These are phyloP conservation scores for Apoderus coryli DNA, from an alignment of 2,888 invertebrate genomes.

Conservation along the genomic window DNA sequence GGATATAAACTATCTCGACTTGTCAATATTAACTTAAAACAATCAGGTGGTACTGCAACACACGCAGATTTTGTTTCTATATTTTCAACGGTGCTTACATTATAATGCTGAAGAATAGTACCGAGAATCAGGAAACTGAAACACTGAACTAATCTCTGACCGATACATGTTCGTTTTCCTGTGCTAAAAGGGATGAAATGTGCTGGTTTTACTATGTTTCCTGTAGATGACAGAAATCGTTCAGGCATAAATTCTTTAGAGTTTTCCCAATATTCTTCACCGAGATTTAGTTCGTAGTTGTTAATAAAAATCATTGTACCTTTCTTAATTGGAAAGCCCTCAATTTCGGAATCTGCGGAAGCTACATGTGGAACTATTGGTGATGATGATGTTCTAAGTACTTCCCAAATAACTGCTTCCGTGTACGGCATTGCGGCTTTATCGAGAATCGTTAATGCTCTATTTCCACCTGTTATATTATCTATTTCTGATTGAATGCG, in stretches of 20 bases:
- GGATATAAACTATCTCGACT: conserved; percentile 30
- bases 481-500: conserved; percentile 59
- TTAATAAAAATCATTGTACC: conserved; percentile 75
- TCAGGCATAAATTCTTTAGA: conserved; percentile 61
- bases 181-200: conserved; percentile 77
- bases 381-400: conserved; percentile 64
- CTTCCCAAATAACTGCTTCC: conserved; percentile 68
- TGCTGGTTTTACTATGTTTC: conserved; percentile 40
- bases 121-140: conserved; percentile 62
- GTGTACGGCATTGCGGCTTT: conserved; percentile 59
- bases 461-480: conserved; percentile 36
- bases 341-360: conserved; percentile 56
- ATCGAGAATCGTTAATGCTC: conserved; percentile 49
- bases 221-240: conserved; percentile 44
- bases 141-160: conserved; percentile 63
- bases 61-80: conserved; percentile 51
- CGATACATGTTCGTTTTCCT: conserved; percentile 76
- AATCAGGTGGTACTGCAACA: conserved; percentile 59
- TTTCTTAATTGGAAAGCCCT: conserved; percentile 55
- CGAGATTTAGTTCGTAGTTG: conserved; percentile 66
- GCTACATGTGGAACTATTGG: conserved; percentile 87
- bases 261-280: conserved; percentile 55
- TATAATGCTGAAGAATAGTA: conserved; percentile 55
- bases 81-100: conserved; percentile 43
- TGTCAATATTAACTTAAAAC: conserved; percentile 47